Conservation (phyloP, 2,888 invertebrate genomes). For the Hypomecis punctinalis region DNA sequence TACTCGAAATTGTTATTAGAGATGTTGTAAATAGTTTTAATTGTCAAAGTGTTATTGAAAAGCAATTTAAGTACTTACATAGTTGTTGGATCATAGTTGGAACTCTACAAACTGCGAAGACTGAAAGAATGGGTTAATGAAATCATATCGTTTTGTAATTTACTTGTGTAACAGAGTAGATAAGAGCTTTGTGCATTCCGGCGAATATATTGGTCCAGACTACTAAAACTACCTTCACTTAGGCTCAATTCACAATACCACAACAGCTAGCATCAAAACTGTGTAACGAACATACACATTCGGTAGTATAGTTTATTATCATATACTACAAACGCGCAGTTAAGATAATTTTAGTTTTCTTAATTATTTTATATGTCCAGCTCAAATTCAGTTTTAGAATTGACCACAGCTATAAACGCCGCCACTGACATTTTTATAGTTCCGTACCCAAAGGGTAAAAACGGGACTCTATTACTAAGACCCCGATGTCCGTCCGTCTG, state of each 20-base stretch:
- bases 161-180: slow-evolving; percentile 75
- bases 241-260: slow-evolving; percentile 12
- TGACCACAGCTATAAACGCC: neutral
- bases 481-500: too few relatives aligned
- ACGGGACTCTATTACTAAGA: too few relatives aligned
- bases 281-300: too few relatives aligned
- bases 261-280: too few relatives aligned
- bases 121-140: slow-evolving; percentile 81
- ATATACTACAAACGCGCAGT: too few relatives aligned
- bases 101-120: slow-evolving; percentile 82
- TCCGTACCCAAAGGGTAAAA: too few relatives aligned
- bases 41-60: slow-evolving; percentile 64
- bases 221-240: slow-evolving; percentile 3
- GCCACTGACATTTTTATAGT: too few relatives aligned
- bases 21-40: slow-evolving; percentile 73
- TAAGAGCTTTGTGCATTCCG: slow-evolving; percentile 74
- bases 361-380: too few relatives aligned
- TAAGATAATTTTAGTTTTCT: too few relatives aligned
- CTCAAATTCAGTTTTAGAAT: neutral
- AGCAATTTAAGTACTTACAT: slow-evolving; percentile 75
- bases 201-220: slow-evolving; percentile 47
- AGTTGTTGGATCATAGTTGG: slow-evolving; percentile 79
- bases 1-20: slow-evolving; percentile 67
- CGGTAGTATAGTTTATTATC: too few relatives aligned
- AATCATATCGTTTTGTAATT: slow-evolving; percentile 84